Evolutionary conservation across 2,797 vertebrate genomes (phyloP).

Genomic region (Coracias cyanogaster): DNA sequence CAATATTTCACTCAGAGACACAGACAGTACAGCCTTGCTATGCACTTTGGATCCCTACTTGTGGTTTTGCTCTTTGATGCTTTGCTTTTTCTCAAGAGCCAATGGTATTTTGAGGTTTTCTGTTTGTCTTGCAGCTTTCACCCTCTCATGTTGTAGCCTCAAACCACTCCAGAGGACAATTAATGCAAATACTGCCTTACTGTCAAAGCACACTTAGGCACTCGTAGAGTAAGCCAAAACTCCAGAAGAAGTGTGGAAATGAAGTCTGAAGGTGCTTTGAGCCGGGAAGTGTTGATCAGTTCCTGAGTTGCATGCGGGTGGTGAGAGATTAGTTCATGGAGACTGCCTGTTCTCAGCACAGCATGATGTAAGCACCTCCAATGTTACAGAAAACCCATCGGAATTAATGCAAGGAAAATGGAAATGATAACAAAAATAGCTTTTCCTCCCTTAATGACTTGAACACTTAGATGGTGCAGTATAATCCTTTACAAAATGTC

Average conservation of each 20-base stretch:
- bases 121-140: not conserved
- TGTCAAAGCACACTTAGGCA: not conserved
- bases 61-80: not conserved
- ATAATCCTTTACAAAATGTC: constrained; percentile 3
- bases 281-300: not conserved
- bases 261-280: constrained; percentile 38
- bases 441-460: not conserved
- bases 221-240: not conserved
- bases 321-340: not conserved
- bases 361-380: not conserved
- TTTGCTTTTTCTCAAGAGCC: not conserved
- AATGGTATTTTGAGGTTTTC: not conserved
- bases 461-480: not conserved
- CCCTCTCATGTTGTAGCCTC: not conserved
- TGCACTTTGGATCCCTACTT: not conserved
- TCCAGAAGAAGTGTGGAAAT: not conserved
- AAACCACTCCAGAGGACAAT: not conserved
- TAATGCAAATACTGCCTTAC: not conserved
- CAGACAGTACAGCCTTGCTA: not conserved
- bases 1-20: not conserved
- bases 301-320: not conserved
- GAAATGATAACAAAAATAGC: not conserved
- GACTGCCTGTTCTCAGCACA: not conserved
- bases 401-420: constrained; percentile 20
- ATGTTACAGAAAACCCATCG: not conserved